Evolutionary conservation across 1,140 invertebrate genomes (phyloP), one percentile per base, ranked within the genome.

Genomic region (Drosophila mojavensis): DNA sequence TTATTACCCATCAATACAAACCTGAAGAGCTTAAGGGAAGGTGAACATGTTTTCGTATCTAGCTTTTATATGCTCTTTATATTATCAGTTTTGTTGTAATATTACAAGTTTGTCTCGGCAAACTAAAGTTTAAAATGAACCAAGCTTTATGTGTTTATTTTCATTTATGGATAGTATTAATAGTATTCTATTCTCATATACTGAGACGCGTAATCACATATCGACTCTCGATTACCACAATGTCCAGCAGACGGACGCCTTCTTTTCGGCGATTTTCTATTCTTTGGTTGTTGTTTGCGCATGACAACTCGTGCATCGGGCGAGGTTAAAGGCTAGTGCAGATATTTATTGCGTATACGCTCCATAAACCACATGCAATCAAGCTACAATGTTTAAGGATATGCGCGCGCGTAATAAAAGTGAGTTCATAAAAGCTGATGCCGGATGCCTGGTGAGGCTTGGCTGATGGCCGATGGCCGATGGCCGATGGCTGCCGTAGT

Each of bases 341-440:
- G 13, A 56, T 75, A 75, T 73, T 79, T 82, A 89, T 84, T 88
- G 72, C 83, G 54, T 65, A 84, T 89, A 89, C 75, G 84, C 84
- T 62, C 65, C 84, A 84, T 89, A 89, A 90, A 89, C 67, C 70
- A 48, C 69, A 63, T 48, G 70, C 53, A 89, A 71, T 56, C 75
- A 65, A 51, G 64, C 64, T 71, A 86, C 84, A 80, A 83, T 89
- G 83, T 86, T 55, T 45, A 51, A 41, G 47, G 68, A 76, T 79
- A 82, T 77, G 78, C 72, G 62, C 48, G 66, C 56, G 54, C 59
- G 80, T 75, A 80, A 89, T 89, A 90, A 88, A 88, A 88, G 51
- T 56, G 56, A 70, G 72, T 71, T 80, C 76, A 75, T 83, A 77
- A 88, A 82, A 62, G 26, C 45, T 51, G 60, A 65, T 39, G 36